Evolutionary conservation across 2,797 vertebrate species (phyloP), one percentile per base, ranked within the genome.

Genomic region (Gymnodraco acuticeps): DNA sequence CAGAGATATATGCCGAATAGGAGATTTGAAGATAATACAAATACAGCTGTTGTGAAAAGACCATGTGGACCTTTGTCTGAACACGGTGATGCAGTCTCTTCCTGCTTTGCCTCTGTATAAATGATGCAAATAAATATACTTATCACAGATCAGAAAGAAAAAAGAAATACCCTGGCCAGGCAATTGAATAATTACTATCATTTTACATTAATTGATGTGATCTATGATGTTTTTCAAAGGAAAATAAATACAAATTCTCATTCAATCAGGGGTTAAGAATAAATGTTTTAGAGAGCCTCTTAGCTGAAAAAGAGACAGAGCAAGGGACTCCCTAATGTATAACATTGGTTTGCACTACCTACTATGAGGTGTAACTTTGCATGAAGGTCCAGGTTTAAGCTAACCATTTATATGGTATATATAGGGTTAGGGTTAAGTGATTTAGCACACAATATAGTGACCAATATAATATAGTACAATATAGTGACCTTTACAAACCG

Each of bases 31-130:
- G 31, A 64, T 73, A 54, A 38, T 38, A 38, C 9, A 63, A 72
- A 68, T 73, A 52, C 11, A 70, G 67, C 62, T 73, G 16, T 15
- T 48, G 56, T 71, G 62, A 59, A 62, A 62, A 52, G 19, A 64
- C 19, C 43, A 46, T 23, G 33, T 27, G 42, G 46, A n/a, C 78
- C 14, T 70, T 46, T 67, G 42, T 70, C 43, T 2, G 14, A 63
- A 5, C 48, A 42, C 47, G 59, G 62, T 31, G 52, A 73, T 63
- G 12, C 12, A 11, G 51, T 59, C 5, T 41, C 13, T 47, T 38
- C 8, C 17, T 2, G 52, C 23, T 73, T 66, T 70, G 38, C 41
- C 48, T 58, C 15, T 58, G 10, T 23, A 56, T 42, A 42, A 56
- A 52, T 8, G 10, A 42, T 43, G 3, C 23, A 38, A 38, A 42